These are phyloP conservation scores for Agrenia bidenticulata DNA, from an alignment of 2,888 invertebrate species.

Conservation along the genomic window DNA sequence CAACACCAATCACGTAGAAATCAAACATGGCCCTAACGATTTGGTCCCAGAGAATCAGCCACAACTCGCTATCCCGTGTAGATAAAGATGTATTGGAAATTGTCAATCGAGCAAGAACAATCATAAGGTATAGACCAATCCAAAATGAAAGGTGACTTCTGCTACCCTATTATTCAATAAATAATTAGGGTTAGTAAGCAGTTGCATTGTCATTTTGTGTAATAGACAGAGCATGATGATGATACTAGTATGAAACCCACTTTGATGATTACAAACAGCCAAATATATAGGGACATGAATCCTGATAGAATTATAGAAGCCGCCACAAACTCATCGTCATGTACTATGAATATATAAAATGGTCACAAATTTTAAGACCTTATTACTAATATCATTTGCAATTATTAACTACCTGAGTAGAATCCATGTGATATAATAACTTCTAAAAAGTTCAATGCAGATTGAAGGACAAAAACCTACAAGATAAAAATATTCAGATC, in stretches of 20 bases:
- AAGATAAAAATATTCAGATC: background rate
- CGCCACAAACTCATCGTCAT: no score
- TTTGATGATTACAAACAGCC: no score
- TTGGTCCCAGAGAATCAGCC: no score
- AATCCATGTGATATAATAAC: background rate
- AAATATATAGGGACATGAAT: no score
- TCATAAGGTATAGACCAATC: background rate
- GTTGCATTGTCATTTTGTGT: no score
- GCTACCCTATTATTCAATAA: background rate
- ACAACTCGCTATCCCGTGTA: no score
- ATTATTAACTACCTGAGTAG: background rate
- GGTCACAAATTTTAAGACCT: no score
- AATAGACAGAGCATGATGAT: no score
- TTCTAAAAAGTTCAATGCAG: background rate
- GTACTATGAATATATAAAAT: no score
- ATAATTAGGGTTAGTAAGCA: background rate
- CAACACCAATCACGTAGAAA: constrained; percentile 26
- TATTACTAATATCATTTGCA: background rate
- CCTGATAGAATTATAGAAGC: no score
- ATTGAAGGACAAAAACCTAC: background rate
- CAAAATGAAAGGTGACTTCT: background rate
- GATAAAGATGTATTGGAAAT: background rate
- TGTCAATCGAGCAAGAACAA: background rate
- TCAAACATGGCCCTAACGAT: no score
- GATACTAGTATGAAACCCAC: no score